Conservation (phyloP, 2,113 vertebrate species). For the Tamias sibiricus region DNA sequence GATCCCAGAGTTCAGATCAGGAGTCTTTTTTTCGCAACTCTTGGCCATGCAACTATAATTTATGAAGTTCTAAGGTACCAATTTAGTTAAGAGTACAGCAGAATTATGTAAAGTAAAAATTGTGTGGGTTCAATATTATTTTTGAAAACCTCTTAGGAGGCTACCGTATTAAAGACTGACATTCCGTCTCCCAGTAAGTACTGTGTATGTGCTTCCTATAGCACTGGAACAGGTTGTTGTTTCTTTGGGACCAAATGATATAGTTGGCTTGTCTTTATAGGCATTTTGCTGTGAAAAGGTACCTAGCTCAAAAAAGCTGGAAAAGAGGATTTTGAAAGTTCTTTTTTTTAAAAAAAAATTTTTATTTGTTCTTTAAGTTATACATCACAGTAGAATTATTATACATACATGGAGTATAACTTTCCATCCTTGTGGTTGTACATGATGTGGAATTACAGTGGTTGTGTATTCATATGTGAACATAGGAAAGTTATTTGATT, state of each 20-base stretch:
- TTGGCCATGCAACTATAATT: not conserved
- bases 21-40: not conserved
- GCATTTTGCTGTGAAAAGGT: not conserved
- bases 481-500: no score
- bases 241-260: not conserved
- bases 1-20: not conserved
- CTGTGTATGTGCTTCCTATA: not conserved
- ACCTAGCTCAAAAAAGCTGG: not conserved
- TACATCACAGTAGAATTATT: no score
- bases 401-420: no score
- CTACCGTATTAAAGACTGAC: not conserved
- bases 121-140: not conserved
- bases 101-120: not conserved
- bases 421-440: no score
- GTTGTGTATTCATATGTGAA: no score
- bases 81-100: slow-evolving; percentile 2
- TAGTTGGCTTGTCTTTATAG: not conserved
- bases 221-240: not conserved
- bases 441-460: no score
- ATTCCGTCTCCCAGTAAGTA: not conserved
- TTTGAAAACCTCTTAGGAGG: not conserved
- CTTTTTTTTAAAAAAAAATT: no score
- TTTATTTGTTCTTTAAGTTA: no score
- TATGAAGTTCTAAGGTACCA: not conserved
- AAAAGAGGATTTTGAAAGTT: not conserved